phyloP scores from a whole-genome alignment of 1,140 invertebrate genomes.

The Helicoverpa armigera region DNA sequence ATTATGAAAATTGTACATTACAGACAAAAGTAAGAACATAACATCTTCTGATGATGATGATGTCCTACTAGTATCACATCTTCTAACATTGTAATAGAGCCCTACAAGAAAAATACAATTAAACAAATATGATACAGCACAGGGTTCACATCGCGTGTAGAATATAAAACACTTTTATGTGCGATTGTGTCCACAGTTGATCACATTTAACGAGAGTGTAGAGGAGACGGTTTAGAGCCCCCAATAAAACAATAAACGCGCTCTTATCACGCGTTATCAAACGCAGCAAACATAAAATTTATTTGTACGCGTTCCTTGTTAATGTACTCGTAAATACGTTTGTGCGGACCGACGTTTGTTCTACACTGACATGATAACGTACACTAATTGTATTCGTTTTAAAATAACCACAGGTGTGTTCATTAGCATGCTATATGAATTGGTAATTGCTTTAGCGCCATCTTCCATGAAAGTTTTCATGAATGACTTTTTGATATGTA shows the following conservation, averaged over 20 bases:
- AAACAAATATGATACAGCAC: slow-evolving; percentile 31
- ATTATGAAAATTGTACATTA: neutral
- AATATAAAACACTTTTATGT: slow-evolving; percentile 62
- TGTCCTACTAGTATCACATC: too few species aligned
- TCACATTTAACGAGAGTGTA: slow-evolving; percentile 61
- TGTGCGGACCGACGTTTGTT: slow-evolving; percentile 80
- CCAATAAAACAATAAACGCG: slow-evolving; percentile 84
- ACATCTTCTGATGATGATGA: too few species aligned
- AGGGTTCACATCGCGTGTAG: slow-evolving; percentile 13
- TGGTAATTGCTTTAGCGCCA: neutral
- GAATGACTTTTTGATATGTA: neutral
- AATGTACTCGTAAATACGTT: slow-evolving; percentile 69
- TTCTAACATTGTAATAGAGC: slow-evolving; percentile 10
- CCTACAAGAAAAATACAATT: slow-evolving; percentile 27
- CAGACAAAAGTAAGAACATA: neutral
- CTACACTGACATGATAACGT: slow-evolving; percentile 55
- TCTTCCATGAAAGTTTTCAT: neutral
- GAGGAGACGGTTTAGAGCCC: slow-evolving; percentile 74
- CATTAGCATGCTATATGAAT: neutral
- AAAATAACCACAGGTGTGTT: slow-evolving; percentile 13
- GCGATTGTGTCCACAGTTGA: slow-evolving; percentile 64
- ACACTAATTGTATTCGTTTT: slow-evolving; percentile 22
- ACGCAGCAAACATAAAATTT: slow-evolving; percentile 82
- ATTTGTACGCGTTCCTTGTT: slow-evolving; percentile 78
- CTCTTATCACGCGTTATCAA: slow-evolving; percentile 82